Conservation (phyloP, 2,113 vertebrate genomes). For the Podilymbus podiceps region DNA sequence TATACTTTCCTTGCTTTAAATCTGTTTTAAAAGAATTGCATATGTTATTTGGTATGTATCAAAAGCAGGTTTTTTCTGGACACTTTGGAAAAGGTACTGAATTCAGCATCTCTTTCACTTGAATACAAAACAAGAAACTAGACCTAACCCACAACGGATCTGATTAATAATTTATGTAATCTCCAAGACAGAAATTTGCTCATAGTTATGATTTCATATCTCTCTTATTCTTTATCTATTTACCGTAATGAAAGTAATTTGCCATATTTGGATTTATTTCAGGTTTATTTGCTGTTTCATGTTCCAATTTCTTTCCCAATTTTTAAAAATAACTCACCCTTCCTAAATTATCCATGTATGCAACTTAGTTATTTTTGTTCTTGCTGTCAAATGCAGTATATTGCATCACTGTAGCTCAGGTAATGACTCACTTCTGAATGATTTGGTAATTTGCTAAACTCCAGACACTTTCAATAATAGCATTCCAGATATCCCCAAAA, state of each 20-base stretch:
- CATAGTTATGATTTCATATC: neutral
- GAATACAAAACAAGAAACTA: neutral
- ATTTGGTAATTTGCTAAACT: conserved; percentile 36
- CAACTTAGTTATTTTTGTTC: conserved; percentile 32
- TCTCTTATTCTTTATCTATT: neutral
- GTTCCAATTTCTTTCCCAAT: neutral
- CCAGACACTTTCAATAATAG: conserved; percentile 25
- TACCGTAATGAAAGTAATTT: conserved; percentile 16
- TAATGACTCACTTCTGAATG: conserved; percentile 44
- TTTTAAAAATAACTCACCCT: conserved; percentile 6
- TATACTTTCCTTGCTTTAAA: conserved; percentile 33
- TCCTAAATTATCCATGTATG: neutral
- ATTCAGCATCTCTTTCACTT: neutral
- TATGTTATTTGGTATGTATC: neutral
- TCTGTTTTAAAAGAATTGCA: neutral
- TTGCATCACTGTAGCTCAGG: conserved; percentile 25
- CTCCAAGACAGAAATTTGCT: neutral
- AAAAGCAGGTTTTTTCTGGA: neutral
- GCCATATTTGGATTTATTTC: conserved; percentile 10
- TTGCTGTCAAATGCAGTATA: neutral
- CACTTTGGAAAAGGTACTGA: neutral
- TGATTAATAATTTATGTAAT: neutral
- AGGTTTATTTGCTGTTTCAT: conserved; percentile 16
- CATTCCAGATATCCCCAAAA: neutral
- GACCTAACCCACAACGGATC: neutral